Base-by-base conservation (phyloP, 2,888 invertebrate genomes). In the Metalampra italica region DNA sequence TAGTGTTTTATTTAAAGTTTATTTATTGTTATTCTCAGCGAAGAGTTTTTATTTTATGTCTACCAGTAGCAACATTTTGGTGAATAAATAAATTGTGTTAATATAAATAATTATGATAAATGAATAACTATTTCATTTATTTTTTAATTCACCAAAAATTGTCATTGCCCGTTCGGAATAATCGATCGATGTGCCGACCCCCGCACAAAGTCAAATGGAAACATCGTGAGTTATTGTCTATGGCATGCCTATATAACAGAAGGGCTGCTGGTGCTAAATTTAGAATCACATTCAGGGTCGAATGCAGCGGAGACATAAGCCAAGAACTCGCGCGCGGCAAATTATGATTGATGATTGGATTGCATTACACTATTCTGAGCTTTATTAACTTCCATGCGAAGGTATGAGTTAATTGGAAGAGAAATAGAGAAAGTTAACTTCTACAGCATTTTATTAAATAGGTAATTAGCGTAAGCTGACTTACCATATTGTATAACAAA, bases 321-420 rank as follows among this genome's bases (percentile, higher is more conserved):
- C 84, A 84, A 80, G 70, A 79, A 71, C 68, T 68, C 71, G 71
- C 69, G 64, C 69, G 75, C 69, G 72, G 77, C 79, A 84, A 84
- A 85, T 85, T 84, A 79, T 84, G 82, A 85, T 76, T 75, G 78
- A 85, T 84, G 71, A 72, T 70, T 60, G 66, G 69, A 64, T 75
- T 71, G 65, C 60, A 68, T 78, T 77, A 73, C 73, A 67, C 60
- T 62, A 68, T 66, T 62, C 64, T 57, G 50, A 48, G 50, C 43
- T 54, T 55, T 51, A 50, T 52, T 49, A 51, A 37, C 41, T 36
- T n/a, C 36, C n/a, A 36, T 36, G 11, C 36, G 22, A 22, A 13
- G 38, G n/a, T 12, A 39, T 14, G 12, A 8, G 9, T 34, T n/a
- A 39, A 14, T n/a, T 13, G 14, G 9, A 22, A 2, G 22, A 22